phyloP scores from a whole-genome alignment of 2,797 vertebrate species.

The Pachyuromys duprasi region DNA sequence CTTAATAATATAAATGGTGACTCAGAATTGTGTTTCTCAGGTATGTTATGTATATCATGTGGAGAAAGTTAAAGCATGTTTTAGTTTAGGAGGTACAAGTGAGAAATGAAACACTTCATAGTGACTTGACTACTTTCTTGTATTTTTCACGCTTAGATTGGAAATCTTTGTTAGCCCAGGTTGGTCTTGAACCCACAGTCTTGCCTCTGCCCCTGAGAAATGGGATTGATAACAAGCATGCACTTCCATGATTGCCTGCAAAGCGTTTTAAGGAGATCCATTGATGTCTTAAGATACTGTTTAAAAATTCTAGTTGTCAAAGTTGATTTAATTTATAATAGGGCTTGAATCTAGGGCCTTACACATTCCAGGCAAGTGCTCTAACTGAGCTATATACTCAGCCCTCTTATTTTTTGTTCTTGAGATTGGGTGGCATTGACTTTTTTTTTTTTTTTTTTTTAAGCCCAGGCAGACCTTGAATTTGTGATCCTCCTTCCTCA shows the following conservation, averaged over 20 bases:
- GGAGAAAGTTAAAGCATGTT: conserved; percentile 41
- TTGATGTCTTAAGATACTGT: conserved; percentile 46
- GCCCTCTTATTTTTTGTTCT: neutral
- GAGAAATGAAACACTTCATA: conserved; percentile 39
- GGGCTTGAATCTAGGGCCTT: neutral
- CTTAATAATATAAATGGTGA: conserved; percentile 2
- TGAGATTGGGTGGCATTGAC: neutral
- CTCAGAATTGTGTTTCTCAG: neutral
- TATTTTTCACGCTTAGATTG: neutral
- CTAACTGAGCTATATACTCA: neutral
- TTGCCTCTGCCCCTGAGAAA: neutral
- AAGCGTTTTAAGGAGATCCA: conserved; percentile 55
- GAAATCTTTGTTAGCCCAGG: neutral
- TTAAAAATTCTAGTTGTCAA: conserved; percentile 6
- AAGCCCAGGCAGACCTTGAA: neutral
- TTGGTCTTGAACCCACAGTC: neutral
- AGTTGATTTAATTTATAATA: neutral
- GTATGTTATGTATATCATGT: conserved; percentile 11
- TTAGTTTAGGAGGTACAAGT: conserved; percentile 28
- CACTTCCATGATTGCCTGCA: neutral
- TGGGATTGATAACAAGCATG: neutral
- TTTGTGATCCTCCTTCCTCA: neutral
- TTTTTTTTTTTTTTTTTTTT: neutral
- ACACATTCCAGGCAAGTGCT: neutral
- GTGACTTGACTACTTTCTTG: neutral